Base-by-base conservation (phyloP, 2,797 vertebrate genomes). In the Acrossocheilus wenchowensis region DNA sequence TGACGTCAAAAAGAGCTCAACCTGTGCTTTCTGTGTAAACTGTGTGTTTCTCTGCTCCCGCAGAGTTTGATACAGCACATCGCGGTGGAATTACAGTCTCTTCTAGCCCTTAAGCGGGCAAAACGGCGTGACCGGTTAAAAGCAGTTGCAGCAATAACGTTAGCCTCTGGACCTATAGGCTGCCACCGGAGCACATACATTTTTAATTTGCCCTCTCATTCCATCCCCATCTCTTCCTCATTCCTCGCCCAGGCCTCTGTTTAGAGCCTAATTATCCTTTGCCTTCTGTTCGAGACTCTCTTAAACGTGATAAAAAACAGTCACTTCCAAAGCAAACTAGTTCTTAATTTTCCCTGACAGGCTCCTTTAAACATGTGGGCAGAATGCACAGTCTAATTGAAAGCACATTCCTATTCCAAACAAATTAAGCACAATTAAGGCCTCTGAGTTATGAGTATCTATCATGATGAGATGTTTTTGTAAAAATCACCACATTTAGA, bases 361-460 rank as follows among this genome's bases (percentile, higher is more conserved):
- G 94, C 96, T 93, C 95, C 94, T 97, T 97, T 97, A 98, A 98
- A 99, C 97, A 97, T 93, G 93, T 92, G 88, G 96, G 96, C 95
- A 95, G 94, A 94, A 95, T 97, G 96, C 96, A 97, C 92, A 92
- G 94, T 95, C 95, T 98, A 99, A 99, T 99, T 98, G 97, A 99
- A 99, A 97, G 96, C 98, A 99, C 97, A 99, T 99, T 99, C 95
- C 96, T 98, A 99, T 98, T 99, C 97, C 97, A 99, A 99, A 99
- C 98, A 99, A 99, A 99, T 99, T 99, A 99, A 99, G 97, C 97
- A 98, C 97, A 99, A 99, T 99, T 99, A 99, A 98, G 97, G 96
- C 93, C 96, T 93, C 96, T 97, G 98, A 99, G 97, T 98, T 99
- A 98, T 98, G 97, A 97, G 97, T 97, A 97, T 98, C 97, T 98